Base-by-base conservation (phyloP, 2,888 invertebrate species). In the Drosophila stalkeri region DNA sequence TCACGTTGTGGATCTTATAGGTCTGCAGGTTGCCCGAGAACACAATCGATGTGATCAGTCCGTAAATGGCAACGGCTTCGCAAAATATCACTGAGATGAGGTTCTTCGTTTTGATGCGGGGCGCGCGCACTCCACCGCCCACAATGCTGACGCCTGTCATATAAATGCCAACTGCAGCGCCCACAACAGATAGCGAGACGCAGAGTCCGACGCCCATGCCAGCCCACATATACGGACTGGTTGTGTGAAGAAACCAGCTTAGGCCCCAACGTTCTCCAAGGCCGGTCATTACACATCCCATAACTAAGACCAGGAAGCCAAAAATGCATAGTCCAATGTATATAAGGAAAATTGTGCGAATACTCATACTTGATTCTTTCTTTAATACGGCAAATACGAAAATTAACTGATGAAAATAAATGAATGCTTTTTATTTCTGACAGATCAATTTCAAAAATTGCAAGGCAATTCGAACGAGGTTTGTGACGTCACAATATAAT, bases 11-110 rank as follows among this genome's bases (percentile, higher is more conserved):
- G 52, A 82, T 77, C 1, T 72, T 66, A 64, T 86, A 93, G 78
- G 93, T 93, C 75, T 95, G 96, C 79, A 98, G 94, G 92, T 96
- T 95, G 77, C 98, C 98, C 33, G 98, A 97, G 68, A 99, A 94
- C 39, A 99, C 99, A 92, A 99, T 99, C 43, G 99, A 98, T 90
- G 99, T 98, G 91, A 99, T 99, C 75, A 99, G 95, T 16, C 99
- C 99, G 93, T 99, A 99, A 93, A 99, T 99, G 77, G 99, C 99
- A 2, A 99, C 99, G 77, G 99, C 99, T 94, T 99, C 99, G 93
- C 99, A 99, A 94, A 99, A 99, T 93, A 99, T 99, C 83, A 99
- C 98, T 44, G 99, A 99, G 91, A 99, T 99, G 91, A 99, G 95
- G 94, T 99, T 99, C 94, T 99, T 99, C 62, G 99, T 99, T 93